These are phyloP conservation scores for Ashinkailepas kermadecensis DNA, from an alignment of 2,888 invertebrate species.

Conservation along the genomic window DNA sequence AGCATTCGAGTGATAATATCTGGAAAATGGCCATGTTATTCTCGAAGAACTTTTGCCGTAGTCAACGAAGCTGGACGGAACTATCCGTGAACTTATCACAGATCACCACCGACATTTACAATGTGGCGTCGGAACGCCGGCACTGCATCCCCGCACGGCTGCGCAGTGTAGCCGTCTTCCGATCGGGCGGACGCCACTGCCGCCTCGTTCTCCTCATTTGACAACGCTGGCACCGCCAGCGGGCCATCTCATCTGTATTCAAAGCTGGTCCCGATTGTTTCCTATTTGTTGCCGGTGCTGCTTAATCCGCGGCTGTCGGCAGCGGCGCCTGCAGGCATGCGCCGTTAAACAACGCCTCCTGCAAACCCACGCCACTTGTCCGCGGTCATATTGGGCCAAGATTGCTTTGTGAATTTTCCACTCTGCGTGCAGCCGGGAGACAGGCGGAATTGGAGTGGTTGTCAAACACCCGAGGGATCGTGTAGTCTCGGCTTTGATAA, in stretches of 20 bases:
- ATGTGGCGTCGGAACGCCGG: too few species aligned
- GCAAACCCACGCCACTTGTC: background rate
- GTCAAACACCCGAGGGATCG: background rate
- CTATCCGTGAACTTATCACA: too few species aligned
- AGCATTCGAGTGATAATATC: too few species aligned
- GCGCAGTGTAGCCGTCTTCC: too few species aligned
- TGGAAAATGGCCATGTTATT: too few species aligned
- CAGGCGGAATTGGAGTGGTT: background rate
- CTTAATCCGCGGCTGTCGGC: background rate
- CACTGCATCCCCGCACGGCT: too few species aligned
- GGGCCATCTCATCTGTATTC: constrained; percentile 12
- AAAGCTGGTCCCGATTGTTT: constrained; percentile 10
- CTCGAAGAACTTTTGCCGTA: too few species aligned
- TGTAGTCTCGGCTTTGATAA: background rate
- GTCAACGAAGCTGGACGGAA: too few species aligned
- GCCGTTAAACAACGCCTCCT: background rate
- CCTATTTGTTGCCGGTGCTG: background rate
- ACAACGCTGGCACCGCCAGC: background rate
- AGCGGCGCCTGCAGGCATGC: background rate
- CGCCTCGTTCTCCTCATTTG: background rate
- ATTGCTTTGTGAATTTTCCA: constrained; percentile 7
- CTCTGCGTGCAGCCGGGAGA: background rate
- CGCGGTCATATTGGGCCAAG: background rate
- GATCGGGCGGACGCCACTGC: too few species aligned
- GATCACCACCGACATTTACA: too few species aligned